Conservation (phyloP, 2,888 invertebrate species). For the Tuta absoluta region DNA sequence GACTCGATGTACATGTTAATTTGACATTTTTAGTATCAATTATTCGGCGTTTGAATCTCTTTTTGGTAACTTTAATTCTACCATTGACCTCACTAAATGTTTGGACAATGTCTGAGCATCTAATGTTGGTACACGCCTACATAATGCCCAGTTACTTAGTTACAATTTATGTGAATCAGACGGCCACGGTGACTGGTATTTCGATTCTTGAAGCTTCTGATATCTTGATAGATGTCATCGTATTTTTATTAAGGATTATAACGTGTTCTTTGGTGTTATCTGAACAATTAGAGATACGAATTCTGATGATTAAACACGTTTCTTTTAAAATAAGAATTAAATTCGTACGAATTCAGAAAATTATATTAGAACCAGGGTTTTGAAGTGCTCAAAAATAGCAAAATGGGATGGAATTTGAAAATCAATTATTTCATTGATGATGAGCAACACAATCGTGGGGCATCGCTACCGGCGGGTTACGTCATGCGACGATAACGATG, state of each 20-base stretch:
- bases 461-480: constrained; percentile 59
- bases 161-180: constrained; percentile 33
- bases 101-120: constrained; percentile 45
- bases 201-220: constrained; percentile 5
- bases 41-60: constrained; percentile 33
- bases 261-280: constrained; percentile 56
- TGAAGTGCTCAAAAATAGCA: background rate
- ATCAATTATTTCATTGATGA: constrained; percentile 27
- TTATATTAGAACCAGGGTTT: background rate
- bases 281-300: constrained; percentile 47
- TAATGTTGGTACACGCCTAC: constrained; percentile 65
- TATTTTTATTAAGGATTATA: constrained; percentile 43
- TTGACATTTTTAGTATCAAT: constrained; percentile 21
- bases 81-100: constrained; percentile 53
- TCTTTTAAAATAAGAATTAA: too few relatives aligned
- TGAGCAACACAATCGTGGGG: constrained; percentile 45
- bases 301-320: constrained; percentile 56
- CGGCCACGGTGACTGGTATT: constrained; percentile 6
- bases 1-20: constrained; percentile 14
- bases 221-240: constrained; percentile 23
- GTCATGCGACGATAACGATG: constrained; percentile 73
- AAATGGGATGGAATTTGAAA: constrained; percentile 7
- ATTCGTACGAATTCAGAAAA: background rate
- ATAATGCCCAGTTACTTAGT: constrained; percentile 40
- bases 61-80: constrained; percentile 36